Base-by-base conservation (phyloP, 1,140 invertebrate species). In the Hormaphis cornu region DNA sequence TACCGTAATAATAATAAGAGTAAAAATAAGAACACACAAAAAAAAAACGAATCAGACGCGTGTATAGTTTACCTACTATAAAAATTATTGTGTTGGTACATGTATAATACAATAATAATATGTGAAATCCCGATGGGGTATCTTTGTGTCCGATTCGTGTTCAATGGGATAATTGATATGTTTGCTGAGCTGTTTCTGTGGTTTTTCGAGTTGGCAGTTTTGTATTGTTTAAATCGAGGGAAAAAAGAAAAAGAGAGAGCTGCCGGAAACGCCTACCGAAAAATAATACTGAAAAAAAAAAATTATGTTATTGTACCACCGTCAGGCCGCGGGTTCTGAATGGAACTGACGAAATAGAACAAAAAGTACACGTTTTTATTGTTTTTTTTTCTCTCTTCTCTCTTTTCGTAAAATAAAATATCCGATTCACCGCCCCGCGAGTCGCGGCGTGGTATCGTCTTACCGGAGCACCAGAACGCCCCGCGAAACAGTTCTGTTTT, bases 231-330 rank as follows among this genome's bases (percentile, higher is more conserved):
- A 66, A 66, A 66, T 66, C 24, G 44, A 48, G 37, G 28, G 58
- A 44, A 20, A 61, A 59, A 52, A 59, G 46, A 33, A 63, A 46
- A n/a, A n/a, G n/a, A n/a, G n/a, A 46, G 24, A 66, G 61, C 44
- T 66, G 61, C 61, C 61, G 61, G 61, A 66, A 66, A 66, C 61
- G 61, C 61, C 61, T 66, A 66, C 61, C 61, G 44, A 66, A 66
- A 48, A 66, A 66, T 66, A 66, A 66, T 66, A n/a, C n/a, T n/a
- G n/a, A n/a, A n/a, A n/a, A n/a, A n/a, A n/a, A 66, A 66, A 66
- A 66, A 66, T 66, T 66, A 66, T 66, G 50, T 50, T 66, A 44
- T 66, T n/a, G n/a, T n/a, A n/a, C n/a, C n/a, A 66, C 61, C 61
- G 61, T 48, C 61, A 48, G 42, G 50, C 30, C 28, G 20, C 37